Conservation (phyloP, 2,797 vertebrate genomes). For the Sebastes cheni region DNA sequence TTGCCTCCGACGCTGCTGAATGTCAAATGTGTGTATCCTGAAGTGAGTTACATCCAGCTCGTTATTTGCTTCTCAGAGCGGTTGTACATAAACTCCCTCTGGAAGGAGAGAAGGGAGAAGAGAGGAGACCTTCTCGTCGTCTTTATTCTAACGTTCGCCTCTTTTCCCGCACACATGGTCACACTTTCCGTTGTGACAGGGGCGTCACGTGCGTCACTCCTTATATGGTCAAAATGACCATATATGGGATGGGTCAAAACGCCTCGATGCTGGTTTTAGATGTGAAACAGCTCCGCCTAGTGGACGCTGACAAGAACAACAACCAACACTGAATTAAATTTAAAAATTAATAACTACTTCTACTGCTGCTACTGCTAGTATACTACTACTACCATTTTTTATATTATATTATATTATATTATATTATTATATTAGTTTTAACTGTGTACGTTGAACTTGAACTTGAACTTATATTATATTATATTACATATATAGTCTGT, state of each 20-base stretch:
- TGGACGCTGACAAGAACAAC: background rate
- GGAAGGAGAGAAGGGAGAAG: background rate
- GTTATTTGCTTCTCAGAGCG: no score
- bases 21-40: background rate
- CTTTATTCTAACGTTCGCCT: constrained; percentile 56
- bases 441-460: no score
- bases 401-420: no score
- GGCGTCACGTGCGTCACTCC: constrained; percentile 41
- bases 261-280: accelerated
- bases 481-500: no score
- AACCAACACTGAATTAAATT: background rate
- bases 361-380: background rate
- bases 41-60: background rate
- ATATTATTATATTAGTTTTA: no score
- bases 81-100: background rate
- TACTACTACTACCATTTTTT: background rate
- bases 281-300: constrained; percentile 20
- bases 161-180: constrained; percentile 67
- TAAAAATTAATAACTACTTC: no score
- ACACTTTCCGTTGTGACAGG: constrained; percentile 63
- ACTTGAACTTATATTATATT: no score
- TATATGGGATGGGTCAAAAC: constrained; percentile 22
- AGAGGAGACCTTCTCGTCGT: background rate
- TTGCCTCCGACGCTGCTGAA: background rate
- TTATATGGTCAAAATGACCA: constrained; percentile 58